Evolutionary conservation across 2,888 invertebrate genomes (phyloP).

Genomic region (Orthosia incerta): DNA sequence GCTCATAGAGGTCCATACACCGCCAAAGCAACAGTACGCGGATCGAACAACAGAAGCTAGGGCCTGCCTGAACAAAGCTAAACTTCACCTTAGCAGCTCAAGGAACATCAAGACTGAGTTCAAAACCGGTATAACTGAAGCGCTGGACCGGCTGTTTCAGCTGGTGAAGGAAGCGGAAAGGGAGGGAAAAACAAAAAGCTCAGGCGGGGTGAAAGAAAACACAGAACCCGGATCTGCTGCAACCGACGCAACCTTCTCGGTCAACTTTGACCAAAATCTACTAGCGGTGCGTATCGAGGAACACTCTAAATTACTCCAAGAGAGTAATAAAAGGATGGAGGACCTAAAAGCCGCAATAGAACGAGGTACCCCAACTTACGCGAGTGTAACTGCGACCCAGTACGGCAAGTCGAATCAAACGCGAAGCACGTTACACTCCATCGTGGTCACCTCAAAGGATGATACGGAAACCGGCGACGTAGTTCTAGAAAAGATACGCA

Average conservation of each 20-base stretch:
- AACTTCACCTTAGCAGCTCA: not conserved
- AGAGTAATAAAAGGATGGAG: not conserved
- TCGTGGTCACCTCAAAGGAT: too few species aligned
- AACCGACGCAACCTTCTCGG: not conserved
- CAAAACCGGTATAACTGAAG: not conserved
- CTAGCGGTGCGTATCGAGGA: not conserved
- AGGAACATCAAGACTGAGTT: not conserved
- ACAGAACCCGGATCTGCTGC: not conserved
- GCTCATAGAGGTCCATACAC: not conserved
- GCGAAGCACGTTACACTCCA: too few species aligned
- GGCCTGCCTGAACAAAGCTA: not conserved
- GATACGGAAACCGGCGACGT: too few species aligned
- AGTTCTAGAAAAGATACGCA: too few species aligned
- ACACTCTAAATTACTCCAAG: not conserved
- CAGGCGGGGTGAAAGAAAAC: not conserved
- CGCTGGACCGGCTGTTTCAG: not conserved
- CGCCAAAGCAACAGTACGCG: not conserved
- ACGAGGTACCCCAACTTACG: too few species aligned
- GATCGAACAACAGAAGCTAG: not conserved
- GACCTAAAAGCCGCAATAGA: not conserved
- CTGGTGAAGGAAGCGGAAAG: not conserved
- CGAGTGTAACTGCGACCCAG: too few species aligned
- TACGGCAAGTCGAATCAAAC: too few species aligned
- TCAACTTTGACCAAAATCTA: not conserved
- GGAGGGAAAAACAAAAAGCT: not conserved